A percentile compares a stretch with the other conserved stretches of the same genome.
Evolutionary conservation across 1,140 invertebrate species (phyloP).

Genomic region (Ostrea denselamellosa): DNA sequence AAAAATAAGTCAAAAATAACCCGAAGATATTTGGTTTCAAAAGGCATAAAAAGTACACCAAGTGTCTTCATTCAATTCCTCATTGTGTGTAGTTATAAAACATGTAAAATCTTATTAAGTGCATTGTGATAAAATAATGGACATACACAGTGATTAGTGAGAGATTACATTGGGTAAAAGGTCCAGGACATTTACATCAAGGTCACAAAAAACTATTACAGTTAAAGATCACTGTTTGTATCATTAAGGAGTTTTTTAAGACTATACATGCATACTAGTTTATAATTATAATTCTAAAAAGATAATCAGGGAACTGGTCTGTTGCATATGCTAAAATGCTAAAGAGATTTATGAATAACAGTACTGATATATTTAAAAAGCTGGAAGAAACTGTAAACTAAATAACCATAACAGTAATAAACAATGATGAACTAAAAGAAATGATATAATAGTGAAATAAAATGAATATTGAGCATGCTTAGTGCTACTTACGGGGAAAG

Average conservation of each 20-base stretch:
- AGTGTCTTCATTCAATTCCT: background rate
- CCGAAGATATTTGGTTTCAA: too few species aligned
- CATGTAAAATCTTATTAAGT: background rate
- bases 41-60: too few species aligned
- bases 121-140: background rate
- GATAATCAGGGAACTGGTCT: background rate
- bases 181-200: background rate
- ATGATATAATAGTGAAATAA: background rate
- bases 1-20: too few species aligned
- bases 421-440: background rate
- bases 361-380: background rate
- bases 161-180: background rate
- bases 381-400: background rate
- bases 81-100: background rate
- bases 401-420: background rate
- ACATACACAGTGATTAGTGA: background rate
- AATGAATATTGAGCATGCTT: background rate
- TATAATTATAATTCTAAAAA: background rate
- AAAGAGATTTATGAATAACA: background rate
- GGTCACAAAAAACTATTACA: background rate
- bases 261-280: background rate
- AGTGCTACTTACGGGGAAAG: constrained; percentile 2
- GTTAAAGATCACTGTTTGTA: background rate
- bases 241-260: background rate
- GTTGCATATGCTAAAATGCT: background rate